Conservation (phyloP, 2,888 invertebrate genomes). For the Onchidella celtica region DNA sequence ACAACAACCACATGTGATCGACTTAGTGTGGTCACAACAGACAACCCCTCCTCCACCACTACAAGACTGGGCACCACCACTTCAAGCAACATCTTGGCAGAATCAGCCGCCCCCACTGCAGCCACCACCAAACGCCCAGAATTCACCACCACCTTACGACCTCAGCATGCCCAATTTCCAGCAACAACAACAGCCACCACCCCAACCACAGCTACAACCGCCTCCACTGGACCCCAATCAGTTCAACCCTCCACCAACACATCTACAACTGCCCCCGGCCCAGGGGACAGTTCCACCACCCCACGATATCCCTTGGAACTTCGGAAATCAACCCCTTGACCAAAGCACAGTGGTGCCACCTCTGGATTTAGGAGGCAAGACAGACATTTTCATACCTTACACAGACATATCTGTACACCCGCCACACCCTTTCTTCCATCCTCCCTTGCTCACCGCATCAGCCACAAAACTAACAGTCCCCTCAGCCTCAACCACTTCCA, state of each 20-base stretch:
- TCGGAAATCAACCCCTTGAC: not conserved
- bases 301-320: not conserved
- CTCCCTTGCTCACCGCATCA: too few species aligned
- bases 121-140: not conserved
- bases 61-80: not conserved
- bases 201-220: not conserved
- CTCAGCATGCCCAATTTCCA: not conserved
- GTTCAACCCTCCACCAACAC: not conserved
- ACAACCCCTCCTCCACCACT: not conserved
- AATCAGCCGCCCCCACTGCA: not conserved
- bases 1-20: not conserved
- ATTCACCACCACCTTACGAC: not conserved
- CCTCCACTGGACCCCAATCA: not conserved
- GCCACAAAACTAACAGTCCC: too few species aligned
- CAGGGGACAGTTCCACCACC: not conserved
- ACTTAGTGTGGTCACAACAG: not conserved
- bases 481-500: too few species aligned
- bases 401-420: not conserved
- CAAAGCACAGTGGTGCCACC: not conserved
- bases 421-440: too few species aligned
- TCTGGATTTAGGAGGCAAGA: conserved; percentile 20
- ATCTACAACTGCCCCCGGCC: not conserved
- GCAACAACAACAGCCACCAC: conserved; percentile 2
- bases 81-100: not conserved
- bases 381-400: not conserved